Percentiles rank a stretch among this genome's conserved stretches.
These are phyloP conservation scores for Leptinotarsa juncta DNA, from an alignment of 2,888 invertebrate species.

Conservation along the genomic window DNA sequence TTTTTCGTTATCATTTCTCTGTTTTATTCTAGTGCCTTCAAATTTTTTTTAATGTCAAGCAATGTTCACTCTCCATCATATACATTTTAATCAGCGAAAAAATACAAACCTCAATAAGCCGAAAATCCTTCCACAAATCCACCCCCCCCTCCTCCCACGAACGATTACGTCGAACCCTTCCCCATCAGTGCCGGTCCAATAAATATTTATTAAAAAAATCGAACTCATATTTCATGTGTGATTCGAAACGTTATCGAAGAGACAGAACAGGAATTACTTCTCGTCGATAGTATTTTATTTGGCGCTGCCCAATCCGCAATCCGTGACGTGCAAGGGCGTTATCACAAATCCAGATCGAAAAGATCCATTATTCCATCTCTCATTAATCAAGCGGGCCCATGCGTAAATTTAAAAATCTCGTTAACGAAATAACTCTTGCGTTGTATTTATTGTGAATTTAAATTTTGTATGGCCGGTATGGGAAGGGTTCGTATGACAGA, in stretches of 20 bases:
- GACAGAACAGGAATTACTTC: constrained; percentile 41
- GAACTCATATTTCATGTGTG: constrained; percentile 35
- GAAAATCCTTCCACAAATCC: not conserved
- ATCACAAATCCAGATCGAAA: constrained; percentile 62
- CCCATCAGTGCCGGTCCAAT: constrained; percentile 16
- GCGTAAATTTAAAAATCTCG: constrained; percentile 64
- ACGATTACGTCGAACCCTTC: not conserved
- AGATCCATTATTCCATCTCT: constrained; percentile 64
- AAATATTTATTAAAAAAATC: constrained; percentile 35
- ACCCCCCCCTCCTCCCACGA: not conserved
- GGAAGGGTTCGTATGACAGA: constrained; percentile 48
- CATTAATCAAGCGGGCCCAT: constrained; percentile 63
- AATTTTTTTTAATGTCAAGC: too few relatives aligned
- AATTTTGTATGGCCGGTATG: constrained; percentile 55
- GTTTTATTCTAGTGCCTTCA: too few relatives aligned
- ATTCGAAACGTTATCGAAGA: constrained; percentile 38
- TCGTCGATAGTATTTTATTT: constrained; percentile 47
- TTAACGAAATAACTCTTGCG: constrained; percentile 64
- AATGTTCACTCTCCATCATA: too few relatives aligned
- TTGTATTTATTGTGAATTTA: constrained; percentile 63
- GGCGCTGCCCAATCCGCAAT: constrained; percentile 38
- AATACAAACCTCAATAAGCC: not conserved
- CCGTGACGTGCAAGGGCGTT: constrained; percentile 56
- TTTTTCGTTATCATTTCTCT: too few relatives aligned
- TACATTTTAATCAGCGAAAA: too few relatives aligned